These are phyloP conservation scores for Enteromius treurensis DNA, from an alignment of 2,797 vertebrate genomes.

Conservation along the genomic window DNA sequence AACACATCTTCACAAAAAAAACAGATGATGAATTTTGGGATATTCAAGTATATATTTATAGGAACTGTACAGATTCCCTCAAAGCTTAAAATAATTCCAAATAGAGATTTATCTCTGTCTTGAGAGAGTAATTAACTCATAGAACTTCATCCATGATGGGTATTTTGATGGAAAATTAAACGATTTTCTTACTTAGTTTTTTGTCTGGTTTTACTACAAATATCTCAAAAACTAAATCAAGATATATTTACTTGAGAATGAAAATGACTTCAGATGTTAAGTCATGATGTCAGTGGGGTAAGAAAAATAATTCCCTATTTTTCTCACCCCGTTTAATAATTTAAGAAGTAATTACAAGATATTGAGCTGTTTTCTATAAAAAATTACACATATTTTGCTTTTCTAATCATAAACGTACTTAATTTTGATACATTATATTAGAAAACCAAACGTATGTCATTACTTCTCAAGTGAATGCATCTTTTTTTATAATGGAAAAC, in stretches of 20 bases:
- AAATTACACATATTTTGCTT: neutral
- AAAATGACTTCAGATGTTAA: neutral
- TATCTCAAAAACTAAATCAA: neutral
- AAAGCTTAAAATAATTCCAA: neutral
- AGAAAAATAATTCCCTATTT: neutral
- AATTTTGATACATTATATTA: neutral
- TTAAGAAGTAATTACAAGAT: neutral
- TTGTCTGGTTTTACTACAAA: neutral
- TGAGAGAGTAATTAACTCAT: neutral
- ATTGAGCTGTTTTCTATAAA: neutral
- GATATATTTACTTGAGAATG: neutral
- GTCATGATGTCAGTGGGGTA: neutral
- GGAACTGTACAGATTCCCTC: neutral
- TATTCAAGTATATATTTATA: neutral
- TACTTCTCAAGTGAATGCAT: neutral
- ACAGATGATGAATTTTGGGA: neutral
- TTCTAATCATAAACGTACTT: neutral
- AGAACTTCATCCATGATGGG: neutral
- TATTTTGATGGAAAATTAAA: neutral
- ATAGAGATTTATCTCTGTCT: neutral
- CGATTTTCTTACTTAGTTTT: neutral
- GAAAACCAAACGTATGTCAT: neutral
- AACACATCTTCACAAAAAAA: neutral
- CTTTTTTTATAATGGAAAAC: neutral
- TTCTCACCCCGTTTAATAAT: neutral